Evolutionary conservation across 2,113 vertebrate species (phyloP), one percentile per base, ranked within the genome.

Genomic region (Scomber scombrus): DNA sequence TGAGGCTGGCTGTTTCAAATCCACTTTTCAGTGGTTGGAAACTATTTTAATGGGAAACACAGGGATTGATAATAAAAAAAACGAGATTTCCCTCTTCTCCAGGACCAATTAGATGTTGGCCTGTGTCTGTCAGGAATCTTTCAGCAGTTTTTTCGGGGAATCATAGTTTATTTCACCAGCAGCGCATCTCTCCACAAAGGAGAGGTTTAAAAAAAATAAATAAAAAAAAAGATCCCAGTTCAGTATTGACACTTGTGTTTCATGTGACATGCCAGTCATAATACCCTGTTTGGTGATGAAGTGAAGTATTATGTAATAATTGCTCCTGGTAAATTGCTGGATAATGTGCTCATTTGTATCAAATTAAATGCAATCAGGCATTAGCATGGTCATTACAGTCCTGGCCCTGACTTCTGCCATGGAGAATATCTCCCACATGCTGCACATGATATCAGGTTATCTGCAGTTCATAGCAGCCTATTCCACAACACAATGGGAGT

Each of bases 41-140:
- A 93, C 82, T 91, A 93, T 92, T 92, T 93, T 93, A 92, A 92
- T 93, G 90, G 63, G 64, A 93, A 94, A 90, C 84, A 81, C 92
- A 93, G 91, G 47, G 82, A 80, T 81, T 79, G 64, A 70, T 86
- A 64, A 68, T 75, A 67, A 74, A 58, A 71, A 85, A 85, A 83
- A 81, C 66, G 67, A 69, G 46, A 79, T 67, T 66, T 62, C 60
- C 40, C n/a, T 77, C 45, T 86, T 72, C 79, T 93, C 86, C 79
- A 88, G 88, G 61, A 23, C 78, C 89, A 92, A 89, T 93, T 89
- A 92, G 84, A 78, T 49, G 52, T 40, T 87, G 81, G 75, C 60
- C 68, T 73, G 78, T 81, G 85, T 88, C 71, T 80, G 57, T 89
- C 83, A 68, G 81, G 75, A 85, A 75, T 82, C 88, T 91, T 82